These are phyloP conservation scores for Malurus cyaneus DNA, from an alignment of 2,113 vertebrate genomes.

Conservation along the genomic window DNA sequence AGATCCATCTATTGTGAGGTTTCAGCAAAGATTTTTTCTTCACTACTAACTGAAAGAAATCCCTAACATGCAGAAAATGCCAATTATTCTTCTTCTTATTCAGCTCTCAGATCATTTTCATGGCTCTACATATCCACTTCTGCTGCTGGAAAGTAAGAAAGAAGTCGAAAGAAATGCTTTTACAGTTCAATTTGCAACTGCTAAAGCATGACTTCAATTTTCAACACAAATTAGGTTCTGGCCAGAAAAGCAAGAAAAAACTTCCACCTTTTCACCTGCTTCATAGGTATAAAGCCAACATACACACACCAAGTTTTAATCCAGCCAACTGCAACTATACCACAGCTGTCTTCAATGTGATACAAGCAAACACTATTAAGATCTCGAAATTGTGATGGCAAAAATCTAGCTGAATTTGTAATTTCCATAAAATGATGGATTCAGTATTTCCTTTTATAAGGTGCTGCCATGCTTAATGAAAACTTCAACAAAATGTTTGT, in stretches of 20 bases:
- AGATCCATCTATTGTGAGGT: neutral
- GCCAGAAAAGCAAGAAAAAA: neutral
- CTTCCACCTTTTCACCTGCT: neutral
- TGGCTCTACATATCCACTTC: neutral
- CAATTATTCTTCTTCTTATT: neutral
- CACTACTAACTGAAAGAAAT: neutral
- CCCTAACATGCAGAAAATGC: neutral
- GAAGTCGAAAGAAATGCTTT: neutral
- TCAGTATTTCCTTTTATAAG: neutral
- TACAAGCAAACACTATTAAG: neutral
- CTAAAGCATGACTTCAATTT: neutral
- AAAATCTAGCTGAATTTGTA: neutral
- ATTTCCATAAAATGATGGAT: neutral
- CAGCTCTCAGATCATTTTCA: neutral
- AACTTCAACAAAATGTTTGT: neutral
- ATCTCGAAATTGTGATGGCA: neutral
- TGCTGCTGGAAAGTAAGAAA: neutral
- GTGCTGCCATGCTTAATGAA: neutral
- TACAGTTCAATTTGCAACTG: neutral
- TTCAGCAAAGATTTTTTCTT: neutral
- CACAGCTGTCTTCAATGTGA: neutral
- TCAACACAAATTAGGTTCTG: neutral
- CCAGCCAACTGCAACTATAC: neutral
- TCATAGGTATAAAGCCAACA: neutral
- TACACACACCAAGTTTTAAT: neutral